Base-by-base conservation (phyloP, 2,888 invertebrate species). In the Cataglyphis livida region DNA sequence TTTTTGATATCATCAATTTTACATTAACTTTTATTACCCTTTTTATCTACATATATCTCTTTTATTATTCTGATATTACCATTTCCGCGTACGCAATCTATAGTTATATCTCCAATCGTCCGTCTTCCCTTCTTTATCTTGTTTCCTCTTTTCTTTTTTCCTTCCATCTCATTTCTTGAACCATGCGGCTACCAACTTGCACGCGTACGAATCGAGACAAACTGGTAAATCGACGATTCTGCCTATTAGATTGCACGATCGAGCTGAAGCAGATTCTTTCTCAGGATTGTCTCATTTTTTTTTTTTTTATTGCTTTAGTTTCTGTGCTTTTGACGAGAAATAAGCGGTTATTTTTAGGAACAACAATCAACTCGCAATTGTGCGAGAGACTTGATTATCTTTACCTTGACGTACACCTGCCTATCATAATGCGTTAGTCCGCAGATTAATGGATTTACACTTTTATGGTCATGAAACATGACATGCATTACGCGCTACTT, bases 361-460 rank as follows among this genome's bases (percentile, higher is more conserved):
- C 75, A 54, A 64, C 64, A 54, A 76, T 76, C 62, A 65, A 21
- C 57, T 61, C 79, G 54, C 6, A 51, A 73, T 61, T 65, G 71
- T 71, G 66, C 51, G 59, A 79, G 73, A 71, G 35, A 25, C 73
- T 57, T 71, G 59, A 71, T 66, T 81, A 81, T 61, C 12, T 85
- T 78, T 81, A 84, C 81, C 86, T 83, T 82, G 82, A 81, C 85
- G 83, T 51, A 21, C 70, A 74, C 81, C 87, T 87, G 74, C 84
- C 89, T 87, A 87, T 85, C 84, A 82, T 68, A 82, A 87, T 82
- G 44, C 75, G 81, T 64, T 87, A 84, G 82, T 85, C 32, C 32
- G 82, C 82, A 83, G 82, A 88, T 89, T 89, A 88, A 83, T 89
- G 85, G 85, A 48, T 28, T 65, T 61, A 57, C 70, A 71, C 61